A percentile compares a stretch with the other conserved stretches of the same genome.
phyloP scores from a whole-genome alignment of 2,797 vertebrate genomes.

The Corythornis leucogaster region DNA sequence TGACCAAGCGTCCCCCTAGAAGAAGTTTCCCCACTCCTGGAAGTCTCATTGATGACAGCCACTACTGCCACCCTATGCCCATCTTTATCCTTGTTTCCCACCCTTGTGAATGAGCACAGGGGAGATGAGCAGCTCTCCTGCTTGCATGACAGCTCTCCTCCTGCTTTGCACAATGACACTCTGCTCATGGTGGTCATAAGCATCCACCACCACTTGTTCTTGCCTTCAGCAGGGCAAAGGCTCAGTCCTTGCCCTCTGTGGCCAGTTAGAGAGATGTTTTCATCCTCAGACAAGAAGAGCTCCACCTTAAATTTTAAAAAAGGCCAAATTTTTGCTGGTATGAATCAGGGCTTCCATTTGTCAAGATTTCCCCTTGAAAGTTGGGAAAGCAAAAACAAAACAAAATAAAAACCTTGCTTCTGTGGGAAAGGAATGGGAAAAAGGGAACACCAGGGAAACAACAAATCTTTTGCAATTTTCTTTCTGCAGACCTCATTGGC shows the following conservation, averaged over 20 bases:
- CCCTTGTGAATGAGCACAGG: not conserved
- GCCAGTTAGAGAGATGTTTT: conserved; percentile 19
- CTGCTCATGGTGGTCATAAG: not conserved
- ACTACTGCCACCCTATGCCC: not conserved
- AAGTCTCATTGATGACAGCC: not conserved
- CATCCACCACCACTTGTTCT: not conserved
- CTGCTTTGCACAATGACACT: not conserved
- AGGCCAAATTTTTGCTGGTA: conserved; percentile 58
- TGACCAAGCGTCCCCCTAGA: not conserved
- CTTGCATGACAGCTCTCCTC: not conserved
- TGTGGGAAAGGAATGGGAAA: conserved; percentile 68
- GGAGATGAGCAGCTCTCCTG: not conserved
- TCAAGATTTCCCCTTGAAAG: conserved; percentile 63
- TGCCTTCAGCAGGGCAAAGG: not conserved
- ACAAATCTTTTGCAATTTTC: conserved; percentile 62
- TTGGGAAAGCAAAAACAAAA: conserved; percentile 32
- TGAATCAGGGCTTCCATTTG: conserved; percentile 69
- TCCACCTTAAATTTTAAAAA: conserved; percentile 66
- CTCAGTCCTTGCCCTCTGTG: not conserved
- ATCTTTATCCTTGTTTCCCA: not conserved
- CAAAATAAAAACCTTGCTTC: conserved; percentile 42
- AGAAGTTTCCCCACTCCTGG: not conserved
- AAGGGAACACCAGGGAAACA: conserved; percentile 56
- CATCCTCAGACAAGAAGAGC: conserved; percentile 10
- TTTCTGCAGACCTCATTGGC: conserved; percentile 16